Evolutionary conservation across 2,113 vertebrate species (phyloP), one percentile per base, ranked within the genome.

Genomic region (Ciconia stormi): DNA sequence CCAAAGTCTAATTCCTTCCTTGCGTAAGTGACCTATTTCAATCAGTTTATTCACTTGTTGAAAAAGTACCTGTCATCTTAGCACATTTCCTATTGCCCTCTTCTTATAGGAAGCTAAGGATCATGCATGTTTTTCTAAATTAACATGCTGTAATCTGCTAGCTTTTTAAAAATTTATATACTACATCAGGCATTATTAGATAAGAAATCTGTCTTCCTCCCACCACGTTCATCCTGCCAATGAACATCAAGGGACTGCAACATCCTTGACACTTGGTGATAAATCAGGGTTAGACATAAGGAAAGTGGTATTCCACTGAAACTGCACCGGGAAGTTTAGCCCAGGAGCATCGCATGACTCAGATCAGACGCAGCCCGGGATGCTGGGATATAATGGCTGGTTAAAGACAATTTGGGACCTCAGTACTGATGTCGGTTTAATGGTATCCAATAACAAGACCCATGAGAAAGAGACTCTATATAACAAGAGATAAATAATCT

Each of bases 1-100:
- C 32, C 50, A 81, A 69, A 90, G 47, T 67, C 66, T 78, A 86
- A 94, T 81, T 96, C 76, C 59, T 97, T 71, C 72, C 85, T 94
- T 94, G 76, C 76, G 10, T 93, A 96, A 94, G 62, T 89, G 82
- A 89, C 92, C 93, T 85, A 95, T 82, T 96, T 96, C 88, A 72
- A 94, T 89, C 95, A 94, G 62, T 87, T 96, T 91, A 90, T 94
- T 94, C 94, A 88, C 73, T 85, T 70, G 61, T 65, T 88, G 82
- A 85, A 93, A 76, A 94, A 77, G 74, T 86, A 94, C 70, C 46
- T 93, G 95, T 94, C 96, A 90, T 95, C 66, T 97, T 91, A 96
- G 36, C 62, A 70, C 56, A 85, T 63, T 93, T 96, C 53, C 59
- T 73, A 32, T 78, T 94, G 72, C 83, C 90, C 55, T 78, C 40